These are phyloP conservation scores for Parelbella ahira DNA, from an alignment of 2,888 invertebrate species.

Conservation along the genomic window DNA sequence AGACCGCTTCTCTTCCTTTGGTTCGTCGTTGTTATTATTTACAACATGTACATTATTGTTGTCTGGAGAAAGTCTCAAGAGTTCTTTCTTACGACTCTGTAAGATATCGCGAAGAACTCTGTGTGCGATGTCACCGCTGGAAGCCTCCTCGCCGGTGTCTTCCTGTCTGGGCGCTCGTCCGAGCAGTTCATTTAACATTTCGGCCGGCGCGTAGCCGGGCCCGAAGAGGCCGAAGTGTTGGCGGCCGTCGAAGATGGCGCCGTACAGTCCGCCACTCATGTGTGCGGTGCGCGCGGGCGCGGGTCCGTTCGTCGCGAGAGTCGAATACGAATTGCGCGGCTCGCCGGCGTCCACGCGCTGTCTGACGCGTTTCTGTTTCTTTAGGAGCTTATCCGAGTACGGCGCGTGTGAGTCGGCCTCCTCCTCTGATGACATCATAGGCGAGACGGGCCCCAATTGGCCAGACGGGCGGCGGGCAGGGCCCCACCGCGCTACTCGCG, in stretches of 20 bases:
- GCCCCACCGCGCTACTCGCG: slow-evolving; percentile 75
- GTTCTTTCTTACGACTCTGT: slow-evolving; percentile 92
- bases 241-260: slow-evolving; percentile 91
- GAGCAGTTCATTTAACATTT: slow-evolving; percentile 94
- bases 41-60: slow-evolving; percentile 79
- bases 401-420: slow-evolving; percentile 96
- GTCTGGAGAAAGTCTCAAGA: slow-evolving; percentile 83
- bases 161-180: slow-evolving; percentile 89
- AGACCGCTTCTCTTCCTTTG: slow-evolving; percentile 75
- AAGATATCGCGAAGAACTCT: slow-evolving; percentile 95
- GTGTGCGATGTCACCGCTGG: slow-evolving; percentile 83
- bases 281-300: slow-evolving; percentile 85
- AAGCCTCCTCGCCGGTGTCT: slow-evolving; percentile 77
- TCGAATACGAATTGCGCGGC: slow-evolving; percentile 94
- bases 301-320: slow-evolving; percentile 77
- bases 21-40: slow-evolving; percentile 79
- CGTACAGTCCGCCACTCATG: slow-evolving; percentile 93
- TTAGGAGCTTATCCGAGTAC: slow-evolving; percentile 95
- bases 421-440: slow-evolving; percentile 98
- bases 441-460: slow-evolving; percentile 91
- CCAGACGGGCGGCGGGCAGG: slow-evolving; percentile 83
- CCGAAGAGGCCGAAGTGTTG: slow-evolving; percentile 91
- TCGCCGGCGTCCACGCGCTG: slow-evolving; percentile 98
- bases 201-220: slow-evolving; percentile 92
- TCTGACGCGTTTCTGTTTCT: slow-evolving; percentile 96